Conservation (phyloP, 2,113 vertebrate genomes). For the Acinonyx jubatus region DNA sequence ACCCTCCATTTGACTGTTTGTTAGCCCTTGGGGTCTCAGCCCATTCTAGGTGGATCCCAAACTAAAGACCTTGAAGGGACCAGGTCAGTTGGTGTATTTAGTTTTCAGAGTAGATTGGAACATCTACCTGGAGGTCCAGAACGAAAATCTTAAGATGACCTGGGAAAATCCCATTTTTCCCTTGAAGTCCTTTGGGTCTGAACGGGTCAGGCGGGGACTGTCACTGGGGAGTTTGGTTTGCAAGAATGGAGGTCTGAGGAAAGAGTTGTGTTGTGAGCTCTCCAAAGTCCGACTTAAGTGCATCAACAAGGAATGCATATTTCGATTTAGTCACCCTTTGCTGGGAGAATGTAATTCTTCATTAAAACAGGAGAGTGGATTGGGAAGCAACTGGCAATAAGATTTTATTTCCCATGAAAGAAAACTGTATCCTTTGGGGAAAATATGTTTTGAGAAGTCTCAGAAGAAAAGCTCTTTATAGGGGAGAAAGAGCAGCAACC, state of each 20-base stretch:
- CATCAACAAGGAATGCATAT: neutral
- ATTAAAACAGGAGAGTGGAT: conserved; percentile 22
- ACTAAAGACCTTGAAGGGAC: neutral
- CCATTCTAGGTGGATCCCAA: neutral
- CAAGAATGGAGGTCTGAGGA: neutral
- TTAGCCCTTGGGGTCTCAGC: neutral
- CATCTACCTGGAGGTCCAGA: neutral
- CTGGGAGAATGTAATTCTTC: neutral
- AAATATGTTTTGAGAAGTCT: conserved; percentile 28
- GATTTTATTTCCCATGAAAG: conserved; percentile 51
- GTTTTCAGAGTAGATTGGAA: neutral
- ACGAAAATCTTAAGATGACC: neutral
- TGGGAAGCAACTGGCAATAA: conserved; percentile 21
- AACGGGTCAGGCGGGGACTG: neutral
- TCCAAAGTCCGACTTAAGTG: neutral
- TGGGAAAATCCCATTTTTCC: neutral
- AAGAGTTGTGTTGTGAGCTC: neutral
- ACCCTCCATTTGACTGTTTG: neutral
- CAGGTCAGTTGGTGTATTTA: neutral
- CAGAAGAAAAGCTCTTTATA: conserved; percentile 17
- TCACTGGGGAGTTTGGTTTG: neutral
- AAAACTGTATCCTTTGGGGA: conserved; percentile 9
- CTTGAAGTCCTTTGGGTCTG: neutral
- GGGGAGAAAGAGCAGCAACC: neutral
- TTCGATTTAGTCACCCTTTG: conserved; percentile 46